phyloP scores from a whole-genome alignment of 2,797 vertebrate genomes.

The Rousettus madagascariensis region DNA sequence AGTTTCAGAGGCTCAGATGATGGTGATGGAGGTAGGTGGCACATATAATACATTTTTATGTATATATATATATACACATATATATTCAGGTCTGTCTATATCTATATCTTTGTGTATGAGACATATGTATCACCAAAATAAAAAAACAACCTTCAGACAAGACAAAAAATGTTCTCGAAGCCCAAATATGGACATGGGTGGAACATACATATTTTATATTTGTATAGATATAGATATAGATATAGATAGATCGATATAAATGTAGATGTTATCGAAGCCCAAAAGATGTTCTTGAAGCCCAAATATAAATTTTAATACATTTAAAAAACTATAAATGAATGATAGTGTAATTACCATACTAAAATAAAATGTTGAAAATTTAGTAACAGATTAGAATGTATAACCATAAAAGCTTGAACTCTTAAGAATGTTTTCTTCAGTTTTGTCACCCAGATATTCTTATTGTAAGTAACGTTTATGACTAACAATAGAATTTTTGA shows the following conservation, averaged over 20 bases:
- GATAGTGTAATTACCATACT: neutral
- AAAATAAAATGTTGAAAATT: constrained; percentile 42
- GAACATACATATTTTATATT: too few relatives aligned
- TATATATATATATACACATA: neutral
- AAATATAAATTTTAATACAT: constrained; percentile 10
- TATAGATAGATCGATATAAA: too few relatives aligned
- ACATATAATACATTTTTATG: neutral
- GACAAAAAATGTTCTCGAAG: too few relatives aligned
- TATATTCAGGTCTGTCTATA: neutral
- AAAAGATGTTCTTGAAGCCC: neutral
- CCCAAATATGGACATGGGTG: too few relatives aligned
- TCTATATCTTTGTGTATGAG: too few relatives aligned
- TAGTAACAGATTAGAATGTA: neutral
- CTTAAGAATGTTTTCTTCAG: constrained; percentile 6
- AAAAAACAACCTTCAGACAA: too few relatives aligned
- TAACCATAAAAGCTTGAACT: neutral
- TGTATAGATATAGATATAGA: too few relatives aligned
- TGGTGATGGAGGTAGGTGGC: constrained; percentile 90
- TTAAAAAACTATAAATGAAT: constrained; percentile 2
- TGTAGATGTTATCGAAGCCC: too few relatives aligned
- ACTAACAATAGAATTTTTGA: neutral
- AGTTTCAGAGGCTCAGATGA: constrained; percentile 98
- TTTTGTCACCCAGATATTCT: neutral
- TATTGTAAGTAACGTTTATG: neutral
- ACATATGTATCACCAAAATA: too few relatives aligned